Base-by-base conservation (phyloP, 1,140 invertebrate species). In the Chionoecetes opilio region DNA sequence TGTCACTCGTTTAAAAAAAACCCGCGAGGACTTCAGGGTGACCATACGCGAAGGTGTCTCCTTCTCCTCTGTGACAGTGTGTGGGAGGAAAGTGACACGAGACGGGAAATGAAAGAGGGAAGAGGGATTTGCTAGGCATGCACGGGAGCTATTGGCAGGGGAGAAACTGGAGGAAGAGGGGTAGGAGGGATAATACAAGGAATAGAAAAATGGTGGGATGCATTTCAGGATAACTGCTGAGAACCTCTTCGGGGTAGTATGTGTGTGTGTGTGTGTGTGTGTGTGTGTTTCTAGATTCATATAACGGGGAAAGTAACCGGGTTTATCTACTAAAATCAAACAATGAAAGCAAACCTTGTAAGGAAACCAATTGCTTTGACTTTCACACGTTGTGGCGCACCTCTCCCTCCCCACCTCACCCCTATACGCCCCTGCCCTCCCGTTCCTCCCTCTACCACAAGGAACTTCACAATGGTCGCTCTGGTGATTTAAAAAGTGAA, bases 401-500 rank as follows among this genome's bases (percentile, higher is more conserved):
- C 84, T 35, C 91, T 82, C 82, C 32, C 38, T 87, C 84, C 84
- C 84, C 46, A 34, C 92, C 41, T 34, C 3, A 53, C 46, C 11
- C 46, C 46, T 0, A 53, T 9, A 9, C 46, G 11, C 46, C 46
- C 46, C 31, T 87, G 14, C 53, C 90, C 34, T n/a, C 90, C n/a
- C 31, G 0, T 53, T 32, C 53, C 53, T 53, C 90, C 38, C 38
- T 46, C 34, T 53, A 21, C 38, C 53, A 63, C 26, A 34, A 31
- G 35, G 75, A 29, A 84, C 88, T 53, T 75, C 87, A 91, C 93
- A 91, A 94, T 84, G 93, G 87, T 46, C 37, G 87, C 63, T 37
- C 38, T 37, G 75, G 88, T 46, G 93, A 94, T 94, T 94, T 94
- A 94, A 94, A 94, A 94, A 94, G 93, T 94, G 93, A 94, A 94